These are phyloP conservation scores for Cantharis lateralis DNA, from an alignment of 2,888 invertebrate species.

Conservation along the genomic window DNA sequence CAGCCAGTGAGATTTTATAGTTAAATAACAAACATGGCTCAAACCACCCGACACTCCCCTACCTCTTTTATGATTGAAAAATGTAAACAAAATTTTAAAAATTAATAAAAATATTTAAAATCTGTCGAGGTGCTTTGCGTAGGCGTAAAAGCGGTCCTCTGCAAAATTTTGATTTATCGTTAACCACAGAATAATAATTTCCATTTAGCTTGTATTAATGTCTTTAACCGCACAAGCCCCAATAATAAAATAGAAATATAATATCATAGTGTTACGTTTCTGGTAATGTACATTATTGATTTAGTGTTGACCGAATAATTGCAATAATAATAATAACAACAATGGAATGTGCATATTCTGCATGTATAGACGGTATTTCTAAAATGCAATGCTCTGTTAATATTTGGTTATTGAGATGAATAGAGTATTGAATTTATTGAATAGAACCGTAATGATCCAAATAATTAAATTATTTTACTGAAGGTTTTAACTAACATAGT, in stretches of 20 bases:
- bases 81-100: too few relatives aligned
- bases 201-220: background rate
- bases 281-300: slow-evolving; percentile 15
- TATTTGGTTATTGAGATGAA: slow-evolving; percentile 27
- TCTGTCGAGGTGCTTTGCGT: too few relatives aligned
- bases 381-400: slow-evolving; percentile 27
- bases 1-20: too few relatives aligned
- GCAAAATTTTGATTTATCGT: background rate
- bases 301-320: slow-evolving; percentile 16
- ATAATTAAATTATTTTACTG: slow-evolving; percentile 42
- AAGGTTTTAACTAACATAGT: slow-evolving; percentile 37
- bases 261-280: background rate
- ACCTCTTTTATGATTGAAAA: too few relatives aligned
- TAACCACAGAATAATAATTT: background rate
- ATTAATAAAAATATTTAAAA: too few relatives aligned
- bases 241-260: background rate
- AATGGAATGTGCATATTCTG: slow-evolving; percentile 11
- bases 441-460: slow-evolving; percentile 44
- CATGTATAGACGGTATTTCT: slow-evolving; percentile 24
- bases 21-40: too few relatives aligned
- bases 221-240: background rate
- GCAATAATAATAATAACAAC: slow-evolving; percentile 29
- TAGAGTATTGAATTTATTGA: slow-evolving; percentile 35
- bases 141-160: too few relatives aligned
- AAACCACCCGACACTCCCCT: too few relatives aligned